Percentiles rank a stretch among this genome's conserved stretches.
Evolutionary conservation across 2,797 vertebrate genomes (phyloP).

Genomic region (Pangasius krempfi): DNA sequence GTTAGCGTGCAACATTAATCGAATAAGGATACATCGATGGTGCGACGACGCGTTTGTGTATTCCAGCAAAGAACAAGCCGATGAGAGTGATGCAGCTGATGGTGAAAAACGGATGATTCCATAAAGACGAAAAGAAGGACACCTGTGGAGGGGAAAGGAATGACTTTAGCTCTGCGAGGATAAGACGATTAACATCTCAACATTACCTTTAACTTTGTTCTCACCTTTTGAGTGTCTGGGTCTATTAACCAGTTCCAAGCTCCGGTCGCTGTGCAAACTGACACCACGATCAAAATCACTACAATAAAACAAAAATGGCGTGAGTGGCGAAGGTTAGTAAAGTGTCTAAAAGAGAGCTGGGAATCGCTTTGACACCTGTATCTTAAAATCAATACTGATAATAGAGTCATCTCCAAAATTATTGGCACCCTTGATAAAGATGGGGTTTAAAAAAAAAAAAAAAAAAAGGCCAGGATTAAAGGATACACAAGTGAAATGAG

Average conservation of each 20-base stretch:
- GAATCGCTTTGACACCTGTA: neutral
- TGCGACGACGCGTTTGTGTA: conserved; percentile 97
- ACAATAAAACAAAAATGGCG: conserved; percentile 45
- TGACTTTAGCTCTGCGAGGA: conserved; percentile 36
- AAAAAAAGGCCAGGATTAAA: neutral
- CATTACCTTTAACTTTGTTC: neutral
- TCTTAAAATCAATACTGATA: neutral
- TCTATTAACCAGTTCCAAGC: conserved; percentile 99
- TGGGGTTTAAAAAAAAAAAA: neutral
- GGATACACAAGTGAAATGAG: neutral
- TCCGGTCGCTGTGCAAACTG: conserved; percentile 96
- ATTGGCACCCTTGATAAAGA: neutral
- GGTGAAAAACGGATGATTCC: conserved; percentile 99
- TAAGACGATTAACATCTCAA: neutral
- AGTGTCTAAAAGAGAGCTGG: neutral
- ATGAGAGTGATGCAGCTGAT: conserved; percentile 98
- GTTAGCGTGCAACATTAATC: neutral
- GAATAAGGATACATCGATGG: conserved; percentile 97
- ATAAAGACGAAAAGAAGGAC: conserved; percentile 96
- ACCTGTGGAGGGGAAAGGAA: conserved; percentile 76
- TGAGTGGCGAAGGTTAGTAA: neutral
- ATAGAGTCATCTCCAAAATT: neutral
- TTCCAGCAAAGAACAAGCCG: conserved; percentile 98
- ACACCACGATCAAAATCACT: conserved; percentile 99
- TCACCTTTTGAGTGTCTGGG: conserved; percentile 97